Conservation (phyloP, 2,888 invertebrate genomes). For the Chironomus tentans region DNA sequence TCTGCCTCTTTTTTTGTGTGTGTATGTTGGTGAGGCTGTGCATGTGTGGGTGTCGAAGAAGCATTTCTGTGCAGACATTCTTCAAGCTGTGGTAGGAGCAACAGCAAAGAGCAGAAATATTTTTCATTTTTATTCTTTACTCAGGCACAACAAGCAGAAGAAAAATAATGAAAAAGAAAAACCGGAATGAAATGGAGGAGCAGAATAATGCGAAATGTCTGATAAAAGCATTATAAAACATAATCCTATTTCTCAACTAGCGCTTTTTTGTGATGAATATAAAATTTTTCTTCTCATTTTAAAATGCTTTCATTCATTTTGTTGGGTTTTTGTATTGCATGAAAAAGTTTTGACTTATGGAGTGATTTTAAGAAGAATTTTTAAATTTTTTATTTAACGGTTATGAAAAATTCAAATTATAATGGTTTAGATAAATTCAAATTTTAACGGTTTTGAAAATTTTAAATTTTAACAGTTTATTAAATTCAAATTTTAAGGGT, state of each 20-base stretch:
- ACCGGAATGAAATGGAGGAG: neutral
- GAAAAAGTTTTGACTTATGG: no score
- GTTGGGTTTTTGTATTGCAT: no score
- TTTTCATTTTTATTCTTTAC: neutral
- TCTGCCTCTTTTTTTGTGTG: neutral
- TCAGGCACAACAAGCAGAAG: no score
- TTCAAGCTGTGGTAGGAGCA: neutral
- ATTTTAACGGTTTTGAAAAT: no score
- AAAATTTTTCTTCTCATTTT: neutral
- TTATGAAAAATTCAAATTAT: no score
- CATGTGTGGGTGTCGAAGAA: neutral
- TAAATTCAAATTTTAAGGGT: no score
- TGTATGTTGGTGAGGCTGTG: no score
- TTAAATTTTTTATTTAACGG: no score
- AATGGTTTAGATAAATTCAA: no score
- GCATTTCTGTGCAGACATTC: neutral
- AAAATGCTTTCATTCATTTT: neutral
- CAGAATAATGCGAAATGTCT: slow-evolving; percentile 1
- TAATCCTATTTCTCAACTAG: slow-evolving; percentile 7
- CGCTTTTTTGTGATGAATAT: neutral
- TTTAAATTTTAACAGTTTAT: no score
- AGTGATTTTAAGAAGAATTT: no score
- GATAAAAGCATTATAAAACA: slow-evolving; percentile 1
- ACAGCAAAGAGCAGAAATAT: neutral
- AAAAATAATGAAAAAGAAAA: no score